These are phyloP conservation scores for Thecocarcelia acutangulata DNA, from an alignment of 2,888 invertebrate genomes.

Conservation along the genomic window DNA sequence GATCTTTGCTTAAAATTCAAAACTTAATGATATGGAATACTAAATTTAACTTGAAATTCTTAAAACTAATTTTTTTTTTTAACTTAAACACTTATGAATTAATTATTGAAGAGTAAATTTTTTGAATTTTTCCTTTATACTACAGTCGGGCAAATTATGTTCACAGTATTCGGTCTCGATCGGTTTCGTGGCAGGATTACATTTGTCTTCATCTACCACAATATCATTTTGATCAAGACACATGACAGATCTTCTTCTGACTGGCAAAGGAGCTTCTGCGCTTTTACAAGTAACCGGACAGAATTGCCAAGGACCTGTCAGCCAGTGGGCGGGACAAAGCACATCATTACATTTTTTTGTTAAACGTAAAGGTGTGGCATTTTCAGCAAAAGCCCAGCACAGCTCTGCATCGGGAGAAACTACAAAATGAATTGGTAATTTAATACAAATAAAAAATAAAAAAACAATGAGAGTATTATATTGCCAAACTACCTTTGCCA, in stretches of 20 bases:
- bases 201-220: constrained; percentile 88
- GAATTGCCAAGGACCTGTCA: constrained; percentile 92
- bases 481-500: constrained; percentile 81
- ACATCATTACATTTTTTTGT: constrained; percentile 86
- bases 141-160: constrained; percentile 79
- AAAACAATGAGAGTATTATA: neutral
- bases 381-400: constrained; percentile 84
- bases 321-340: constrained; percentile 90
- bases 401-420: constrained; percentile 84
- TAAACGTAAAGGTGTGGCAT: constrained; percentile 84
- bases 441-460: neutral
- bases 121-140: constrained; percentile 53
- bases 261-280: constrained; percentile 82
- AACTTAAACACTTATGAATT: constrained; percentile 61
- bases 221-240: constrained; percentile 89
- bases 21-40: constrained; percentile 24
- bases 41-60: neutral
- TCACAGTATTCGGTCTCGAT: constrained; percentile 86
- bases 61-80: no score
- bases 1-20: neutral
- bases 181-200: constrained; percentile 86
- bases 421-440: constrained; percentile 74
- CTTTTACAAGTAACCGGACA: constrained; percentile 87
- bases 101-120: neutral
- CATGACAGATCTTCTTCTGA: constrained; percentile 86